Base-by-base conservation (phyloP, 2,888 invertebrate species). In the Oegoconia quadripuncta region DNA sequence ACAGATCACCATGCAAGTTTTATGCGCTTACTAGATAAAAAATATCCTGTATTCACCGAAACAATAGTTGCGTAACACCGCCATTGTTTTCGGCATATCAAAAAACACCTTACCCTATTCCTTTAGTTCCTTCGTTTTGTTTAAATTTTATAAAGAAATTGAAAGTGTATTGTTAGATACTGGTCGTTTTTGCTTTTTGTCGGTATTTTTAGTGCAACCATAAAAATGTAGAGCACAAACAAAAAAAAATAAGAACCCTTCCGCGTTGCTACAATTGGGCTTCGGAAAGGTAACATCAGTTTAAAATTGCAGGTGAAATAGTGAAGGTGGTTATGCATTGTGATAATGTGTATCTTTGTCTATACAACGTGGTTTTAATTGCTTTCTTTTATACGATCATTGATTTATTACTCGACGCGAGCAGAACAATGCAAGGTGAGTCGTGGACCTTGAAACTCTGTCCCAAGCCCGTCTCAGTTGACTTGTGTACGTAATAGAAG, bases 221-320 rank as follows among this genome's bases (percentile, higher is more conserved):
- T 82, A 84, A 84, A 84, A 82, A 83, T 82, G 69, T 81, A 41
- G 83, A 83, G 78, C 79, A 82, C 56, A 73, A 75, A 82, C 75
- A 81, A 82, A 83, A 81, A 82, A 68, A 4, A 8, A 17, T 27
- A 13, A 27, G 30, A 79, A 72, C 77, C 70, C 84, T 87, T 87
- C 86, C 86, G 86, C 74, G 64, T 84, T 73, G 57, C 58, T 41
- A 57, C 72, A 74, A 78, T 82, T 73, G 69, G 61, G 41, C 45
- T 46, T 37, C 47, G 39, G 26, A 39, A 52, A 74, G 72, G 74
- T 75, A 65, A 50, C 52, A 62, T 67, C 83, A 87, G 86, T 87
- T 64, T 52, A 44, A 72, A 82, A 80, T 77, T 80, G 77, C 86
- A 87, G 86, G 86, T 86, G 87, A 77, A 57, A 64, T 80, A 73